phyloP scores from a whole-genome alignment of 2,888 invertebrate species.

The Drosophila borborema region DNA sequence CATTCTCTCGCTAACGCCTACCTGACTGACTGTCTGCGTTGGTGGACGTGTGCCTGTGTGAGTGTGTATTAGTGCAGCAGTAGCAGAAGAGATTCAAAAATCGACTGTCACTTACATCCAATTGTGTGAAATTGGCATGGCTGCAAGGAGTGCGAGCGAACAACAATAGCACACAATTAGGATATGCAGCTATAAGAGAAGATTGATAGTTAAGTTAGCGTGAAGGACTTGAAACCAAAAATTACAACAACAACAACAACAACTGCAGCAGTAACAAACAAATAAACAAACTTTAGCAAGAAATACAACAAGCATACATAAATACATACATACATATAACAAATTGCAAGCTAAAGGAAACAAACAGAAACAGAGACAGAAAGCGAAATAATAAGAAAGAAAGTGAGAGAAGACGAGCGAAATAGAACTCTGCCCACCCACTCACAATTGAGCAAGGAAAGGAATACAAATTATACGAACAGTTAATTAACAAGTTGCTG shows the following conservation, averaged over 20 bases:
- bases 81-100: slow-evolving; percentile 17
- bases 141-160: slow-evolving; percentile 34
- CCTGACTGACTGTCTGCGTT: slow-evolving; percentile 8
- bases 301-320: not conserved
- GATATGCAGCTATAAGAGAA: slow-evolving; percentile 44
- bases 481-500: slow-evolving; percentile 16
- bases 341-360: not conserved
- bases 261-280: not conserved
- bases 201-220: slow-evolving; percentile 34
- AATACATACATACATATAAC: not conserved
- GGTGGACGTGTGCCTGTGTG: not conserved
- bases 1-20: slow-evolving; percentile 8
- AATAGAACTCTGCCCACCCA: slow-evolving; percentile 25
- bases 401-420: not conserved
- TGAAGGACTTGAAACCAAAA: slow-evolving; percentile 40
- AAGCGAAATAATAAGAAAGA: not conserved
- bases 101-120: slow-evolving; percentile 10
- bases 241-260: slow-evolving; percentile 8
- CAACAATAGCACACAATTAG: slow-evolving; percentile 18
- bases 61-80: slow-evolving; percentile 27
- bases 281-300: slow-evolving; percentile 4
- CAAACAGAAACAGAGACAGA: not conserved
- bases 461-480: slow-evolving; percentile 11
- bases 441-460: not conserved
- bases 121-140: slow-evolving; percentile 44